A percentile compares a stretch with the other conserved stretches of the same genome.
Conservation (phyloP, 2,797 vertebrate species). For the Jordanella pulchra region DNA sequence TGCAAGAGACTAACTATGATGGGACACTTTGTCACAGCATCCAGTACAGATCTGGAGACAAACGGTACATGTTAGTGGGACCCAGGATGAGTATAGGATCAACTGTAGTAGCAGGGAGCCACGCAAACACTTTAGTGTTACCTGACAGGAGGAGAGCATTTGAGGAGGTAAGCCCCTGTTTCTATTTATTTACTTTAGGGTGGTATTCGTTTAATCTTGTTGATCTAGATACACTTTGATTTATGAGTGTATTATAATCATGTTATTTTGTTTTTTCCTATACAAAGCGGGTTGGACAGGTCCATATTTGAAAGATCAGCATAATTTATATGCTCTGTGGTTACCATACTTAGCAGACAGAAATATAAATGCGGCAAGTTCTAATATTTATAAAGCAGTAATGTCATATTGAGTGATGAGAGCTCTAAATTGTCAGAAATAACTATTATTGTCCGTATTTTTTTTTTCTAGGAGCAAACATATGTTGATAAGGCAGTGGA, state of each 20-base stretch:
- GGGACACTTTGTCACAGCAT: conserved; percentile 62
- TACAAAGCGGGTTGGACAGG: background rate
- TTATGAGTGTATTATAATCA: too few relatives aligned
- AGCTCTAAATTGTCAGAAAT: background rate
- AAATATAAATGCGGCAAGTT: background rate
- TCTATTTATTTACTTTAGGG: background rate
- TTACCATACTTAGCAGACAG: background rate
- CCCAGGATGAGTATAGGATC: conserved; percentile 40
- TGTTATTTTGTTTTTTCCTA: background rate
- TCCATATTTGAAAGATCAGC: background rate
- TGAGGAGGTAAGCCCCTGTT: conserved; percentile 24
- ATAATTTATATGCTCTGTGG: background rate
- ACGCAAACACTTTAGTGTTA: conserved; percentile 5
- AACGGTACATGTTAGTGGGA: conserved; percentile 56
- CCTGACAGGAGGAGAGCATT: background rate
- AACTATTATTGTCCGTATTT: background rate
- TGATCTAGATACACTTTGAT: background rate
- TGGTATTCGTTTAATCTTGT: background rate
- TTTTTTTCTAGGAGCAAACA: background rate
- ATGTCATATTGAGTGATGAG: background rate
- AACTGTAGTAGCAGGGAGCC: background rate
- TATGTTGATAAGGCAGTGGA: background rate
- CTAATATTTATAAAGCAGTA: background rate
- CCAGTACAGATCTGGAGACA: conserved; percentile 71
- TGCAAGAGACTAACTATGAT: conserved; percentile 57